These are phyloP conservation scores for Candoia aspera DNA, from an alignment of 2,113 vertebrate genomes.

Conservation along the genomic window DNA sequence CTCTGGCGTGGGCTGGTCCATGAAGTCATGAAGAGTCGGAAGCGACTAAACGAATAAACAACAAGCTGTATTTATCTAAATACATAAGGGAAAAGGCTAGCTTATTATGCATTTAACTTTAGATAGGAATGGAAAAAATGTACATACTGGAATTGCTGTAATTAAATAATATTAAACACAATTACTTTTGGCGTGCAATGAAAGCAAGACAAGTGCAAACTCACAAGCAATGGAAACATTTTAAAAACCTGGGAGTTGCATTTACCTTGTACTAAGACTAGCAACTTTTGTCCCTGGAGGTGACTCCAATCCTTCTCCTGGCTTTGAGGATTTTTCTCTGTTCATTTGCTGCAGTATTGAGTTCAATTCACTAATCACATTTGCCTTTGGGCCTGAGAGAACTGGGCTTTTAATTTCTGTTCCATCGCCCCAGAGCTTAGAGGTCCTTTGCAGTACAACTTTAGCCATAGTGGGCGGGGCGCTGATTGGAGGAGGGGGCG, in stretches of 20 bases:
- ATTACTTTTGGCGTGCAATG: background rate
- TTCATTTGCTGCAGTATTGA: slow-evolving; percentile 97
- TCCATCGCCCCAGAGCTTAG: slow-evolving; percentile 91
- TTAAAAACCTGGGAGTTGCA: slow-evolving; percentile 34
- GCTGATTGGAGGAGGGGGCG: slow-evolving; percentile 79
- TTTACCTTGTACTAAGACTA: slow-evolving; percentile 89
- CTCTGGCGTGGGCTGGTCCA: too few species aligned
- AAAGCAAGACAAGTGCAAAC: background rate
- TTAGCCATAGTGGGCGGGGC: slow-evolving; percentile 77
- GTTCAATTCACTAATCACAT: slow-evolving; percentile 94
- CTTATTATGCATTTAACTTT: background rate
- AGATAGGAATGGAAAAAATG: background rate
- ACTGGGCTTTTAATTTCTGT: slow-evolving; percentile 86
- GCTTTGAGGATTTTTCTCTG: slow-evolving; percentile 87
- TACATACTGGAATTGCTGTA: background rate
- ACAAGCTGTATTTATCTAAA: background rate
- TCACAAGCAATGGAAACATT: background rate
- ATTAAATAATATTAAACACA: background rate
- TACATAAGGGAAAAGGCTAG: background rate
- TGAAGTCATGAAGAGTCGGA: too few species aligned
- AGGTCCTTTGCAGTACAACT: slow-evolving; percentile 87
- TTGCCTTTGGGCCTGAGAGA: slow-evolving; percentile 90
- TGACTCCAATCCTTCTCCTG: slow-evolving; percentile 85
- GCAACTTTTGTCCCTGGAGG: slow-evolving; percentile 81
- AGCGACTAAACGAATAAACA: too few species aligned